Evolutionary conservation across 2,113 vertebrate genomes (phyloP).

Genomic region (Engraulis encrasicolus): DNA sequence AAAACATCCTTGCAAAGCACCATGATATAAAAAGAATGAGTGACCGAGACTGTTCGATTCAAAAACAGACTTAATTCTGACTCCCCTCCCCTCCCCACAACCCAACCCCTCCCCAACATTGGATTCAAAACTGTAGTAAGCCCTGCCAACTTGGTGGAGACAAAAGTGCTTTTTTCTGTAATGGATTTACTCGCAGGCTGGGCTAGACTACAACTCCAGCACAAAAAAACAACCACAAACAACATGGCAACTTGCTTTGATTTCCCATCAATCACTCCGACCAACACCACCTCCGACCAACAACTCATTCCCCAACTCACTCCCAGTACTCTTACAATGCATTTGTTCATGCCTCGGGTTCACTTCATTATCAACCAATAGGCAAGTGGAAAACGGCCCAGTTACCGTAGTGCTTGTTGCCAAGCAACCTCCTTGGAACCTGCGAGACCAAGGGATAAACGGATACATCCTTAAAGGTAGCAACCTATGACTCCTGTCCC

Average conservation of each 20-base stretch:
- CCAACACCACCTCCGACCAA: constrained; percentile 21
- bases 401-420: no score
- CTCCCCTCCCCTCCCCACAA: no score
- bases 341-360: no score
- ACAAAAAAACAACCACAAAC: constrained; percentile 4
- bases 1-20: constrained; percentile 89
- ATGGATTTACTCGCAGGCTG: constrained; percentile 36
- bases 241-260: background rate
- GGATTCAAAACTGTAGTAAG: background rate
- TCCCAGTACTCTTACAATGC: background rate
- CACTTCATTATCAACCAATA: no score
- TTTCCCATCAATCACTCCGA: background rate
- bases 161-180: constrained; percentile 68
- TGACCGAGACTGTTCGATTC: constrained; percentile 31
- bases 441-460: no score
- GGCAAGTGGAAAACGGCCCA: no score
- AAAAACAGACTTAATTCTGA: constrained; percentile 25
- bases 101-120: constrained; percentile 36
- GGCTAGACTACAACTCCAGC: background rate
- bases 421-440: no score
- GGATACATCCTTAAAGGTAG: no score
- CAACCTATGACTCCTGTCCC: no score
- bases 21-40: constrained; percentile 70
- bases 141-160: constrained; percentile 50
- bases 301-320: background rate